Evolutionary conservation across 2,113 vertebrate genomes (phyloP), one percentile per base, ranked within the genome.

Genomic region (Cyanoramphus novaezelandiae): DNA sequence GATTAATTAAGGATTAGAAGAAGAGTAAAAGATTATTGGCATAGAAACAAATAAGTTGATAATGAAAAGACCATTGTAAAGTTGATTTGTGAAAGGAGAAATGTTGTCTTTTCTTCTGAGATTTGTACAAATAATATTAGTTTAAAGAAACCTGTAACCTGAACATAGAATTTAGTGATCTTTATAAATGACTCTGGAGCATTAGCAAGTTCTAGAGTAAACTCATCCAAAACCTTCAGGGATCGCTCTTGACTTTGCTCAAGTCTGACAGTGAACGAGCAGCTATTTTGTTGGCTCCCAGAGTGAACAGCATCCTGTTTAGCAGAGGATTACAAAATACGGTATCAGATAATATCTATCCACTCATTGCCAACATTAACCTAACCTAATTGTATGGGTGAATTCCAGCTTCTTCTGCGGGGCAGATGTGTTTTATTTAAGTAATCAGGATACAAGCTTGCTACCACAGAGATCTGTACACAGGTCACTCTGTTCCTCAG

Each of bases 281-380:
- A 85, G 77, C 77, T 94, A 8, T 86, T 92, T 57, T 76, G 24
- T 84, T 93, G 83, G 77, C 86, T 96, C 39, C 41, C 44, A 43
- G 47, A 91, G n/a, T 37, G 76, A 90, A 18, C 63, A 84, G 90
- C 88, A 82, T 91, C 77, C 88, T 93, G 65, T 74, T 95, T 81
- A 94, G 80, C 83, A 72, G 57, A 82, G 74, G 62, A 85, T 96
- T 96, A 89, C 86, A 94, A 78, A 96, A 86, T n/a, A 41, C 3
- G 28, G 9, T 89, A 92, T 65, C 8, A 29, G 83, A 89, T 94
- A 76, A 57, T 87, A 77, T 80, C 92, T 96, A 0, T 89, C 21
- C 17, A 29, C 39, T 90, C 79, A 41, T n/a, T 4, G 20, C 82
- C 90, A 84, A 14, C 69, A 23, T 68, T 86, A 89, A 75, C 47